Evolutionary conservation across 2,888 invertebrate species (phyloP).

Genomic region (Cordylochernes scorpioides): DNA sequence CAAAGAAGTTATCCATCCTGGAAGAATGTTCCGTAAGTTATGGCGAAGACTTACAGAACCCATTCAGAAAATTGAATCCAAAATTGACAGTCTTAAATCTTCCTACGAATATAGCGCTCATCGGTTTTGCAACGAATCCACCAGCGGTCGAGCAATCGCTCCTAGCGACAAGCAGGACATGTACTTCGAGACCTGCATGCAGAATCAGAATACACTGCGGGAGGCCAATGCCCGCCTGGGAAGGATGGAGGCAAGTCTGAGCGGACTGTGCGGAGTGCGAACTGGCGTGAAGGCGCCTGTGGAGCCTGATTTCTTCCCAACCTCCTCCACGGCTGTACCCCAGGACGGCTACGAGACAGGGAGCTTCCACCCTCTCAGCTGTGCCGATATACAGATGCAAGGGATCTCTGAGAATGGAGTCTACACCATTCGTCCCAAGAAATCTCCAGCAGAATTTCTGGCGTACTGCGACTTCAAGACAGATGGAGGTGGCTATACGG

Average conservation of each 20-base stretch:
- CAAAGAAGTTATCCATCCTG: constrained; percentile 5
- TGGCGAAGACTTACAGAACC: constrained; percentile 12
- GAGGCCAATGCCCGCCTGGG: constrained; percentile 5
- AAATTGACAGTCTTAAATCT: constrained; percentile 6
- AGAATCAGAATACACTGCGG: constrained; percentile 4
- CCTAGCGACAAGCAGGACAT: constrained; percentile 3
- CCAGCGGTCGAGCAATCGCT: constrained; percentile 4
- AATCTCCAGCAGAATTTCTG: constrained; percentile 73
- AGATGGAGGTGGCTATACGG: constrained; percentile 77
- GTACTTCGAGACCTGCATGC: constrained; percentile 4
- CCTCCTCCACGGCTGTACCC: constrained; percentile 3
- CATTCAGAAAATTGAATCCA: constrained; percentile 8
- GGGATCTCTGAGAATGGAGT: constrained; percentile 66
- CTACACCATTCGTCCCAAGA: constrained; percentile 63
- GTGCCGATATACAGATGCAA: constrained; percentile 52
- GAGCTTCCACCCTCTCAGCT: constrained; percentile 38
- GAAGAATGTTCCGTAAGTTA: constrained; percentile 9
- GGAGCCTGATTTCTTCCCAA: constrained; percentile 2
- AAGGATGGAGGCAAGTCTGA: constrained; percentile 5
- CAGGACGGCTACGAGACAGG: constrained; percentile 3
- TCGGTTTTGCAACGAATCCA: constrained; percentile 5
- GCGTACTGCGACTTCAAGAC: constrained; percentile 68
- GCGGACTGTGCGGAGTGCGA: constrained; percentile 3
- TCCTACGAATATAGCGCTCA: constrained; percentile 2
- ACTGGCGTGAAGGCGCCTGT: constrained; percentile 8